Base-by-base conservation (phyloP, 1,140 invertebrate species). In the Heliconius melpomene region DNA sequence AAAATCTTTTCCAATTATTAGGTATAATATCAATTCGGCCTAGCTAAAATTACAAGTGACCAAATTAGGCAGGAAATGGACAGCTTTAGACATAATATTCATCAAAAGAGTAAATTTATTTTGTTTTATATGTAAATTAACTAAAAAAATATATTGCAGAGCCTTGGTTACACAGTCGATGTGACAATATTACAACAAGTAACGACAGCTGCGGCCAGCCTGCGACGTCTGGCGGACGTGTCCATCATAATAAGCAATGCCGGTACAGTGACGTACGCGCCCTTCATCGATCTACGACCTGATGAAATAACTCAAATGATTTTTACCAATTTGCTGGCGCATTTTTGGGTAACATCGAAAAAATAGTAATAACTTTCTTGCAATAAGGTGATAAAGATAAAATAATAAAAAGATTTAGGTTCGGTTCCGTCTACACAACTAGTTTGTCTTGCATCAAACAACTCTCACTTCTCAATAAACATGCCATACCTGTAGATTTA, bases 301-400 rank as follows among this genome's bases (percentile, higher is more conserved):
- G 95, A 96, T 7, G 93, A 95, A 2, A 95, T 97, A 20, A 88
- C 90, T 11, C 95, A 94, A 82, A 92, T 96, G 1, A 95, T 97
- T 70, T 95, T 97, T 74, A 94, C 97, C 70, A 97, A 97, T 82
- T 94, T 97, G 7, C 86, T 97, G 79, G 95, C 96, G 7, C 96
- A 97, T 85, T 96, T 97, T 83, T 97, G 97, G 96, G 96, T 96
- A 89, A 89, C 18, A 2, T 52, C 8, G 7, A 20, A 23, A 23
- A 23, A 60, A n/a, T 23, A 23, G 2, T 60, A 60, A 46, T 16
- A 16, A 46, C 13, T 13, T 46, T 54, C 52, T 54, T 54, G 7
- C 20, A 2, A 57, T 18, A 7, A 18, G 7, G 20, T 57, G 54
- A 7, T n/a, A 57, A 11, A 7, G n/a, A 57, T 57, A 3, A 23